phyloP scores from a whole-genome alignment of 2,888 invertebrate species.

The Stenolophus ochropezus region DNA sequence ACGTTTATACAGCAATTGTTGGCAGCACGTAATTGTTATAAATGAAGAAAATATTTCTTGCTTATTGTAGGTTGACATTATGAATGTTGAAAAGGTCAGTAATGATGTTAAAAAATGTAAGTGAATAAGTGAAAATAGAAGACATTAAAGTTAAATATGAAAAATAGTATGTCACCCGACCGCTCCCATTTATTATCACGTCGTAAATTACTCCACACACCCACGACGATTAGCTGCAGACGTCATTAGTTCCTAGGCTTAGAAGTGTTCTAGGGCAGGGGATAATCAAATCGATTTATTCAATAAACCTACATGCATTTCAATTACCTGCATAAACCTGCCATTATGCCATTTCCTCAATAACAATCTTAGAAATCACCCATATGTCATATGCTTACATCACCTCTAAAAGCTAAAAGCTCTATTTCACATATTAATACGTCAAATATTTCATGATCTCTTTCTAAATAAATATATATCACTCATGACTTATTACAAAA shows the following conservation, averaged over 20 bases:
- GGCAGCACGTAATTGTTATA: not conserved
- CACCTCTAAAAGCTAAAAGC: not conserved
- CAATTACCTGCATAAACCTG: constrained; percentile 12
- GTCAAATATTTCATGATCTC: no score
- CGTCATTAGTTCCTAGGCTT: not conserved
- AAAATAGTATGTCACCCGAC: constrained; percentile 2
- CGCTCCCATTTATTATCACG: constrained; percentile 27
- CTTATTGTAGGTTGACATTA: not conserved
- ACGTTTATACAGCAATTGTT: not conserved
- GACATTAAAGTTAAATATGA: constrained; percentile 24
- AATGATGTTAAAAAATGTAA: not conserved
- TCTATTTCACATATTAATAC: no score
- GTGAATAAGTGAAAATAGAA: constrained; percentile 1
- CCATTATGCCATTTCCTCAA: constrained; percentile 25
- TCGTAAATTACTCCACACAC: constrained; percentile 25
- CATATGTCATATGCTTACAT: not conserved
- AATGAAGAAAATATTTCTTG: not conserved
- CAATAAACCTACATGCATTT: constrained; percentile 9
- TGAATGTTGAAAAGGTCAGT: constrained; percentile 4
- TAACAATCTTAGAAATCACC: not conserved
- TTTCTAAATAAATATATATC: no score
- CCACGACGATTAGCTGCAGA: constrained; percentile 15
- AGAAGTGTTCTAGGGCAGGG: not conserved
- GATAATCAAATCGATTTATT: constrained; percentile 29
- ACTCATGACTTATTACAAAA: no score